A percentile compares a stretch with the other conserved stretches of the same genome.
Evolutionary conservation across 2,113 vertebrate genomes (phyloP).

Genomic region (Perognathus longimembris): DNA sequence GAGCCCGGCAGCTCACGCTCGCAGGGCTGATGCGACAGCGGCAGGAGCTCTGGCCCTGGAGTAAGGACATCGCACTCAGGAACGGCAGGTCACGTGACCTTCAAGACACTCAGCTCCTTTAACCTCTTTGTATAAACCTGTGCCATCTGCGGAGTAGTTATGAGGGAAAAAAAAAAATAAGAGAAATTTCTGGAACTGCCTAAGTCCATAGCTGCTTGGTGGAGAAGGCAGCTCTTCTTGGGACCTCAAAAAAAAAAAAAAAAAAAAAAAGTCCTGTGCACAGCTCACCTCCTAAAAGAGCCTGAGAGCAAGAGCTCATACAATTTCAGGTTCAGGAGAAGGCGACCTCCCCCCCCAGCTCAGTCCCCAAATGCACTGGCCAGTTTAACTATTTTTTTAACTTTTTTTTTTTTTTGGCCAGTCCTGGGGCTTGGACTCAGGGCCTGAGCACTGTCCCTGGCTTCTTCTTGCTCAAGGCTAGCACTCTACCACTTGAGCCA

Average conservation of each 20-base stretch:
- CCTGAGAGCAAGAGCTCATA: background rate
- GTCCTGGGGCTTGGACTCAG: too few species aligned
- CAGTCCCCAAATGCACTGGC: background rate
- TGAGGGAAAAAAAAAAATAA: background rate
- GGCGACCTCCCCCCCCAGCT: background rate
- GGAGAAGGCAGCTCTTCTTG: background rate
- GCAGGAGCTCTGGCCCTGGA: background rate
- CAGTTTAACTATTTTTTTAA: too few species aligned
- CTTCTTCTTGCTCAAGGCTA: too few species aligned
- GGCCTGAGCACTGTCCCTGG: too few species aligned
- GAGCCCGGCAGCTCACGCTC: background rate
- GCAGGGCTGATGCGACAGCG: background rate
- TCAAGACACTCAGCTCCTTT: background rate
- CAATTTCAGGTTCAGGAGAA: background rate
- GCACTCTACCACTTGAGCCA: too few species aligned
- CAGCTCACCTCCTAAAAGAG: background rate
- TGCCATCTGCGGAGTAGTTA: background rate
- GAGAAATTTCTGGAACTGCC: background rate
- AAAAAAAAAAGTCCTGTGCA: background rate
- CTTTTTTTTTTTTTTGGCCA: too few species aligned
- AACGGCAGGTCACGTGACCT: fast-evolving
- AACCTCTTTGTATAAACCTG: background rate
- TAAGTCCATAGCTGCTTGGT: background rate
- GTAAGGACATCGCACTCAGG: background rate
- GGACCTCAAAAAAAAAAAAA: background rate